These are phyloP conservation scores for Climacteris rufus DNA, from an alignment of 2,113 vertebrate species.

Conservation along the genomic window DNA sequence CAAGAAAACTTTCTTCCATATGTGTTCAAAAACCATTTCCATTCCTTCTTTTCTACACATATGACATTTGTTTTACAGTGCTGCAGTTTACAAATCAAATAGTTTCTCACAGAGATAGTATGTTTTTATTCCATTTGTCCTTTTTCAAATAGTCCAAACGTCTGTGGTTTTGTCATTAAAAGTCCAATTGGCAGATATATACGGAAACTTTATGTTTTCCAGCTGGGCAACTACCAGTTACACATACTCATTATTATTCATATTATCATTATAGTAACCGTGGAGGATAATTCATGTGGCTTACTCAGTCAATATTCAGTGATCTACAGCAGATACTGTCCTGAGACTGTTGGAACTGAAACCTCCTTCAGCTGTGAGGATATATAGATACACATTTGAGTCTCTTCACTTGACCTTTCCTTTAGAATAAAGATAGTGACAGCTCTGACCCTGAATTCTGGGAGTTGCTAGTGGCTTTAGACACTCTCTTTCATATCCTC, in stretches of 20 bases:
- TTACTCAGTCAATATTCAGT: not conserved
- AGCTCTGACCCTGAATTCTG: not conserved
- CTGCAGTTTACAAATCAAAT: slow-evolving; percentile 66
- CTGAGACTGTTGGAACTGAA: not conserved
- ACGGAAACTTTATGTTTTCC: slow-evolving; percentile 70
- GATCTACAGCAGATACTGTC: not conserved
- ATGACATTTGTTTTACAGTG: slow-evolving; percentile 60
- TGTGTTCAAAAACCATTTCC: slow-evolving; percentile 47
- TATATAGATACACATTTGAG: not conserved
- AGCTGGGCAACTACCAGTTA: slow-evolving; percentile 69
- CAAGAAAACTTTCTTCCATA: slow-evolving; percentile 40
- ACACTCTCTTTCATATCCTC: not conserved
- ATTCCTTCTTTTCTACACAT: slow-evolving; percentile 14
- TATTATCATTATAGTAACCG: slow-evolving; percentile 34
- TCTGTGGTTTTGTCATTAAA: slow-evolving; percentile 76
- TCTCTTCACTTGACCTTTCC: not conserved
- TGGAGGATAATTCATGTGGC: not conserved
- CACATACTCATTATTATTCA: slow-evolving; percentile 62
- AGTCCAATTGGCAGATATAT: slow-evolving; percentile 70
- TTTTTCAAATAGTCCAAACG: slow-evolving; percentile 63
- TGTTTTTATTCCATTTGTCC: slow-evolving; percentile 71
- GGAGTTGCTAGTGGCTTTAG: not conserved
- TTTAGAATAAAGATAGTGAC: not conserved
- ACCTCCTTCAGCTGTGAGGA: not conserved
- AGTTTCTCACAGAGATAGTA: slow-evolving; percentile 58